Conservation (phyloP, 2,888 invertebrate species). For the Limnephilus auricula region DNA sequence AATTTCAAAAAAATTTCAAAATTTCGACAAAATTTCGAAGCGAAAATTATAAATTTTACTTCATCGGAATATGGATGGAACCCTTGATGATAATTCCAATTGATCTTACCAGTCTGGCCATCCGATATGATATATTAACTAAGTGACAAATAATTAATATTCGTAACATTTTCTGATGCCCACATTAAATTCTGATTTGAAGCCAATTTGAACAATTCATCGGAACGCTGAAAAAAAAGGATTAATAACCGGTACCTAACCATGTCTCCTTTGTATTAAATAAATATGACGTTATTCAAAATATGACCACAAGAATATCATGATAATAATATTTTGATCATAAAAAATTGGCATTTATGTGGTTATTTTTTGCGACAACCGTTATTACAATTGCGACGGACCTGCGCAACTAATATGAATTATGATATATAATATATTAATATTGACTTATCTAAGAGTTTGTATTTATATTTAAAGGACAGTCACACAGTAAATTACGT, state of each 20-base stretch:
- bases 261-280: neutral
- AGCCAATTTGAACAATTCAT: neutral
- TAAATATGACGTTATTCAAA: neutral
- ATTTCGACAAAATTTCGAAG: neutral
- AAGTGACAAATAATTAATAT: neutral
- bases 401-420: neutral
- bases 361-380: neutral
- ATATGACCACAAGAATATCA: neutral
- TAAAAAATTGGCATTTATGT: neutral
- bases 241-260: neutral
- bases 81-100: neutral
- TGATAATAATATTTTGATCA: neutral
- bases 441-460: neutral
- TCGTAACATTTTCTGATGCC: neutral
- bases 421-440: neutral
- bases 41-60: neutral
- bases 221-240: neutral
- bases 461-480: neutral
- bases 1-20: too few relatives aligned
- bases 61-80: neutral
- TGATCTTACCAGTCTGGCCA: neutral
- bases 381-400: neutral
- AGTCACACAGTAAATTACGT: neutral
- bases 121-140: neutral
- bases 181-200: neutral